Conservation (phyloP, 2,113 vertebrate species). For the Eira barbara region DNA sequence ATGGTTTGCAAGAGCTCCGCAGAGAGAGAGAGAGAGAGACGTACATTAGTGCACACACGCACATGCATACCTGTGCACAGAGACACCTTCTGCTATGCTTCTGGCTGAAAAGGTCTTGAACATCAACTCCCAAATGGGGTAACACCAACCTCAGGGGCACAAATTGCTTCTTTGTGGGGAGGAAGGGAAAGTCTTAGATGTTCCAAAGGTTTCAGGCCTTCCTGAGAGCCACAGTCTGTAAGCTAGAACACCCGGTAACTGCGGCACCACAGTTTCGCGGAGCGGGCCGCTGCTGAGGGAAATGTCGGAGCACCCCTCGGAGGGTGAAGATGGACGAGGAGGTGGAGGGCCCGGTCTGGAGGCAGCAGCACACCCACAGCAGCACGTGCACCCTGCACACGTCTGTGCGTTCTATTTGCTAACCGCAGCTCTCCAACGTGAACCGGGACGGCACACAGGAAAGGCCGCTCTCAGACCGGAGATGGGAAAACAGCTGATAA, state of each 20-base stretch:
- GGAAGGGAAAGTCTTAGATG: not conserved
- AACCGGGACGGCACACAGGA: not conserved
- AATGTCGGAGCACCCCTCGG: too few relatives aligned
- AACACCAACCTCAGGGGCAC: not conserved
- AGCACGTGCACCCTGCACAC: not conserved
- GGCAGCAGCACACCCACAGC: too few relatives aligned
- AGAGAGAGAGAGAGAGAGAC: too few relatives aligned
- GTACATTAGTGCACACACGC: not conserved
- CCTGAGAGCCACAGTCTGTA: not conserved
- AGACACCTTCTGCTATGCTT: not conserved
- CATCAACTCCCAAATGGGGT: not conserved
- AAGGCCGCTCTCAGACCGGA: not conserved
- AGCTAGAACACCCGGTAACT: too few relatives aligned
- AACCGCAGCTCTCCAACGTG: not conserved
- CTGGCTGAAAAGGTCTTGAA: not conserved
- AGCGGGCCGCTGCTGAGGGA: not conserved
- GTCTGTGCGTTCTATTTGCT: too few relatives aligned
- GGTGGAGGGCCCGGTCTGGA: too few relatives aligned
- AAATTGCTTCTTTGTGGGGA: not conserved
- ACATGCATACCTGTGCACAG: fast-evolving
- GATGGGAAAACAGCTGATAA: not conserved
- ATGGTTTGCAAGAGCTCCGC: too few relatives aligned
- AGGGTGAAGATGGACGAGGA: not conserved
- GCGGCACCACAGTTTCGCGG: too few relatives aligned
- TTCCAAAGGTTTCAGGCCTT: not conserved